Percentiles rank a stretch among this genome's conserved stretches.
phyloP scores from a whole-genome alignment of 2,797 vertebrate species.

The Siniperca obscura region DNA sequence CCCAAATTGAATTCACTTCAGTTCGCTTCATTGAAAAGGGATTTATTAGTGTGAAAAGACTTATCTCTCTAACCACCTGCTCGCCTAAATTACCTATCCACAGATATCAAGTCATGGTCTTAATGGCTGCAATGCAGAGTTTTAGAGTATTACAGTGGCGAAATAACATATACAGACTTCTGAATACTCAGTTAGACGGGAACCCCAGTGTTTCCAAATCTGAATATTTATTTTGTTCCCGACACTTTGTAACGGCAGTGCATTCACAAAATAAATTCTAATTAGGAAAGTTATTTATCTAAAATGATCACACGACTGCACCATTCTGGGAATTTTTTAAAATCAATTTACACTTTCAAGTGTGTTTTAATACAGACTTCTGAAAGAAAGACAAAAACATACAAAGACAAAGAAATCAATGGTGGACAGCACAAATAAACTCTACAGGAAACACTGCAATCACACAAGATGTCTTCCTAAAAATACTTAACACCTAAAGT shows the following conservation, averaged over 20 bases:
- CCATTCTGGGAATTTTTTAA: background rate
- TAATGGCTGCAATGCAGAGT: constrained; percentile 50
- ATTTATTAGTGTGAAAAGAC: constrained; percentile 74
- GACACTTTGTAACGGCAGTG: background rate
- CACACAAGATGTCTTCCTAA: background rate
- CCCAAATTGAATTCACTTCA: constrained; percentile 69
- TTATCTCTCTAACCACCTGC: constrained; percentile 73
- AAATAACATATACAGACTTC: background rate
- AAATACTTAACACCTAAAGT: too few relatives aligned
- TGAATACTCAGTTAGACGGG: background rate
- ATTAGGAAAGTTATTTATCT: background rate
- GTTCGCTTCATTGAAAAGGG: constrained; percentile 57
- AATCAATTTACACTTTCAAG: background rate
- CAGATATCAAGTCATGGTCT: constrained; percentile 38
- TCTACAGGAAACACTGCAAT: background rate
- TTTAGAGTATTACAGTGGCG: constrained; percentile 10
- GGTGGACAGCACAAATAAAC: background rate
- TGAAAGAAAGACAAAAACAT: too few relatives aligned
- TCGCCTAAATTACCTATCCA: constrained; percentile 57
- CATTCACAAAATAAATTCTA: background rate
- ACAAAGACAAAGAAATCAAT: background rate
- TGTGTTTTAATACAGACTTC: background rate
- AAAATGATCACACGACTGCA: background rate
- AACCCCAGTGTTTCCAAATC: background rate
- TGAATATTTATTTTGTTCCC: background rate